phyloP scores from a whole-genome alignment of 2,888 invertebrate species.

The Chymomyza fuscimana region DNA sequence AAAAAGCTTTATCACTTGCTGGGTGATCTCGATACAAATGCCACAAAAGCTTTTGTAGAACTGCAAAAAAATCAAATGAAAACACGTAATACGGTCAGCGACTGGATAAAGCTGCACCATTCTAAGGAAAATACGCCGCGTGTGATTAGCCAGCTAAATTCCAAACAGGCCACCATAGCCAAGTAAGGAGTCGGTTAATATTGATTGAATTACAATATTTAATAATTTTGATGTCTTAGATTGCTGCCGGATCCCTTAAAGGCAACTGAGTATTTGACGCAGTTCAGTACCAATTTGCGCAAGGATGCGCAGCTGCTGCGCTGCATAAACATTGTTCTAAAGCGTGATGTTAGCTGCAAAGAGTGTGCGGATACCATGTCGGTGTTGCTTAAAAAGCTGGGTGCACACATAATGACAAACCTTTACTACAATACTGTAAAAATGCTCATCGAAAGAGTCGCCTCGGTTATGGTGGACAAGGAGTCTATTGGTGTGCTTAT shows the following conservation, averaged over 20 bases:
- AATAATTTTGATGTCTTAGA: slow-evolving; percentile 78
- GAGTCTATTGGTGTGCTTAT: slow-evolving; percentile 89
- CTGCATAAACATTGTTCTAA: slow-evolving; percentile 92
- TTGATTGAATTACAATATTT: background rate
- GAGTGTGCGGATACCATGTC: slow-evolving; percentile 95
- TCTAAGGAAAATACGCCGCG: slow-evolving; percentile 84
- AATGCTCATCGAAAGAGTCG: slow-evolving; percentile 95
- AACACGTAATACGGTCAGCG: slow-evolving; percentile 90
- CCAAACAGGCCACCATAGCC: slow-evolving; percentile 81
- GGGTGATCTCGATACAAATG: slow-evolving; percentile 96
- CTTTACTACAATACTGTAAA: slow-evolving; percentile 97
- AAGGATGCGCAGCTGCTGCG: slow-evolving; percentile 86
- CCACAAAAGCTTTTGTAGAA: slow-evolving; percentile 95
- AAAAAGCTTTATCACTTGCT: slow-evolving; percentile 94
- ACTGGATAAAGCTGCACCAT: slow-evolving; percentile 92
- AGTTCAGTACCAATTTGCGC: slow-evolving; percentile 89
- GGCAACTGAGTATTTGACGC: slow-evolving; percentile 91
- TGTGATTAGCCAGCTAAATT: slow-evolving; percentile 86
- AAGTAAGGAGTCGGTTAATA: slow-evolving; percentile 60
- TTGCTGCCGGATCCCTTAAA: slow-evolving; percentile 96
- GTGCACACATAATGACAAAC: slow-evolving; percentile 96
- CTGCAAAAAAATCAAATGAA: slow-evolving; percentile 93
- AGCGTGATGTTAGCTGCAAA: slow-evolving; percentile 94
- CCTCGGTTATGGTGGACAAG: slow-evolving; percentile 97
- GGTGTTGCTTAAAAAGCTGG: slow-evolving; percentile 92